Percentiles rank a stretch among this genome's conserved stretches.
These are phyloP conservation scores for Chrysochloris asiatica DNA, from an alignment of 2,113 vertebrate species.

Conservation along the genomic window DNA sequence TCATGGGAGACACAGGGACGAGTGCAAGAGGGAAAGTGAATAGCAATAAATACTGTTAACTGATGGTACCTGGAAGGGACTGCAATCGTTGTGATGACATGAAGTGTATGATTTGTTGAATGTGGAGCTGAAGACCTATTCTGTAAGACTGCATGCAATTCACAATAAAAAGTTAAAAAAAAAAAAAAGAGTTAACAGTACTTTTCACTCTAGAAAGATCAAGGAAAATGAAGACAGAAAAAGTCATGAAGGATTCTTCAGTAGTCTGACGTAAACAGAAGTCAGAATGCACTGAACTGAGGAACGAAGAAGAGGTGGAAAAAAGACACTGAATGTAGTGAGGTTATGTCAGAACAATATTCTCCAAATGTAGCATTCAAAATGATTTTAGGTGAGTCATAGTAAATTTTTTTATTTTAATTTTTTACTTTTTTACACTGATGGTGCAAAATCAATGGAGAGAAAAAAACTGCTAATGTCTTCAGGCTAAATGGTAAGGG, in stretches of 20 bases:
- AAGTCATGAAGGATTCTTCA: background rate
- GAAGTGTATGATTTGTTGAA: no score
- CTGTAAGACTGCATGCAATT: no score
- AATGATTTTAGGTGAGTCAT: background rate
- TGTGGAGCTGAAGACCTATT: no score
- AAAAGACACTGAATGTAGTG: background rate
- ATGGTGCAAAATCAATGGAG: no score
- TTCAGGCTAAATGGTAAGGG: no score
- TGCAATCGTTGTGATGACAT: no score
- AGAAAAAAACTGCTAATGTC: background rate
- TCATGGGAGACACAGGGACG: no score
- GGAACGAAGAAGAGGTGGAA: rapidly evolving
- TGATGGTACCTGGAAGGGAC: no score
- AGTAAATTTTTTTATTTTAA: no score
- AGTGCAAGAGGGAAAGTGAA: no score
- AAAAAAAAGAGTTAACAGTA: background rate
- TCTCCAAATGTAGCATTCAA: background rate
- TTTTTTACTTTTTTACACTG: background rate
- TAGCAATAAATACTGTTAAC: no score
- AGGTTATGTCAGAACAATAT: background rate
- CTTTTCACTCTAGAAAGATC: background rate
- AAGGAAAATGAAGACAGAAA: background rate
- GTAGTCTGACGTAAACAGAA: background rate
- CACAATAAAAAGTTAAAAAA: no score
- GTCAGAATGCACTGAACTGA: background rate